Evolutionary conservation across 2,797 vertebrate genomes (phyloP).

Genomic region (Periophthalmus magnuspinnatus): DNA sequence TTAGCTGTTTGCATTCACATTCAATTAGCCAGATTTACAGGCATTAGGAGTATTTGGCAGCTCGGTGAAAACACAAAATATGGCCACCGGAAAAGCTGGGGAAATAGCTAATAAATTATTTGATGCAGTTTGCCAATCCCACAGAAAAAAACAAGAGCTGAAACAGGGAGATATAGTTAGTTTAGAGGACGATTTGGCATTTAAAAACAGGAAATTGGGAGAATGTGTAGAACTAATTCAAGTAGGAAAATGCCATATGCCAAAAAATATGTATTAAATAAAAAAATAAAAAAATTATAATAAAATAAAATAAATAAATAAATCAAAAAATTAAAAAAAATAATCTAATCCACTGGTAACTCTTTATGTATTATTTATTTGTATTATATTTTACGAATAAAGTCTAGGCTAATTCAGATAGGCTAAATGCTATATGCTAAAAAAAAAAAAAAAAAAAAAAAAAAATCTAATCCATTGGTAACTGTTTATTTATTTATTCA

Average conservation of each 20-base stretch:
- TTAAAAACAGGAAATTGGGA: slow-evolving; percentile 10
- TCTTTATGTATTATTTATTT: too few relatives aligned
- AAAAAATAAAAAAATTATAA: too few relatives aligned
- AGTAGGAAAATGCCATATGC: not conserved
- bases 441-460: too few relatives aligned
- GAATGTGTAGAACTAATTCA: not conserved
- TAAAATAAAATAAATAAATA: too few relatives aligned
- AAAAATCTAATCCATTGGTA: too few relatives aligned
- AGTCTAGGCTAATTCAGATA: too few relatives aligned
- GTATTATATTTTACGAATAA: too few relatives aligned
- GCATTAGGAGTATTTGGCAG: slow-evolving; percentile 37
- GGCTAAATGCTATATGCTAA: too few relatives aligned
- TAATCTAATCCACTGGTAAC: too few relatives aligned
- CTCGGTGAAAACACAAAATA: slow-evolving; percentile 20
- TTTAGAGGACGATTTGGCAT: not conserved
- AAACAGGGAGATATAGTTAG: slow-evolving; percentile 20
- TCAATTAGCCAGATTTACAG: slow-evolving; percentile 39
- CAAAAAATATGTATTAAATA: too few relatives aligned
- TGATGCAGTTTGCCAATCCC: slow-evolving; percentile 37
- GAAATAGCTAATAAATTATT: slow-evolving; percentile 54
- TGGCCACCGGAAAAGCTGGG: slow-evolving; percentile 21
- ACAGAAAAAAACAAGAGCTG: slow-evolving; percentile 18
- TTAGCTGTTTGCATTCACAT: slow-evolving; percentile 25
- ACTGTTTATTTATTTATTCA: too few relatives aligned
- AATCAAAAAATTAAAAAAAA: too few relatives aligned